phyloP scores from a whole-genome alignment of 1,140 invertebrate species.

The Drosophila aff. region DNA sequence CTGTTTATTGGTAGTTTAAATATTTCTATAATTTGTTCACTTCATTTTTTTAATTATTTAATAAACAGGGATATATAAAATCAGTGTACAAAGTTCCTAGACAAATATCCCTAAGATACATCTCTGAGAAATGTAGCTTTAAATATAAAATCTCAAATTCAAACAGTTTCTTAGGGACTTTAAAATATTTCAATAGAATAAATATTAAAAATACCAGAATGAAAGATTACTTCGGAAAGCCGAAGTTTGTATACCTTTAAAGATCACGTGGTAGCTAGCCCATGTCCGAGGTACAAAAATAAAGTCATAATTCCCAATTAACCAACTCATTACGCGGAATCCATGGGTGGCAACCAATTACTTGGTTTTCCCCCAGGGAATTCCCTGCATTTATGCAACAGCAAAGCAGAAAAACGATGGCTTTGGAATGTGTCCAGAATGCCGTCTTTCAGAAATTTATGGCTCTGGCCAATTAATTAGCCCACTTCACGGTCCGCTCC shows the following conservation, averaged over 20 bases:
- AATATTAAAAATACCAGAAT: no score
- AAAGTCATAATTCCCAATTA: constrained; percentile 10
- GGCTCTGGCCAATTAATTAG: constrained; percentile 60
- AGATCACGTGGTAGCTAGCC: not conserved
- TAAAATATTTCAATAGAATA: no score
- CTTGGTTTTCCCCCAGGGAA: constrained; percentile 13
- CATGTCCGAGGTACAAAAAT: not conserved
- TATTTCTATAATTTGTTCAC: not conserved
- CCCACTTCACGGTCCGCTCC: constrained; percentile 44
- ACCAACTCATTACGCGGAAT: constrained; percentile 19
- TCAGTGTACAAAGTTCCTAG: no score
- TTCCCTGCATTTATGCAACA: constrained; percentile 30
- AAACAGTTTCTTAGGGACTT: no score
- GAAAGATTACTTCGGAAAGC: no score
- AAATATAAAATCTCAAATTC: no score
- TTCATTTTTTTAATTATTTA: no score
- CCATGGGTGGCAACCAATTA: constrained; percentile 10
- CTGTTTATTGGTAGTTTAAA: not conserved
- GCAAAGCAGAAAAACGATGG: constrained; percentile 1
- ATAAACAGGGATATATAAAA: not conserved
- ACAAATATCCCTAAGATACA: no score
- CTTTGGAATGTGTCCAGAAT: constrained; percentile 18
- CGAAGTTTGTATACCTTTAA: not conserved
- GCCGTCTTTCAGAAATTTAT: constrained; percentile 40
- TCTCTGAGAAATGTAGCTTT: no score